These are phyloP conservation scores for Euproctis similis DNA, from an alignment of 2,888 invertebrate species.

Conservation along the genomic window DNA sequence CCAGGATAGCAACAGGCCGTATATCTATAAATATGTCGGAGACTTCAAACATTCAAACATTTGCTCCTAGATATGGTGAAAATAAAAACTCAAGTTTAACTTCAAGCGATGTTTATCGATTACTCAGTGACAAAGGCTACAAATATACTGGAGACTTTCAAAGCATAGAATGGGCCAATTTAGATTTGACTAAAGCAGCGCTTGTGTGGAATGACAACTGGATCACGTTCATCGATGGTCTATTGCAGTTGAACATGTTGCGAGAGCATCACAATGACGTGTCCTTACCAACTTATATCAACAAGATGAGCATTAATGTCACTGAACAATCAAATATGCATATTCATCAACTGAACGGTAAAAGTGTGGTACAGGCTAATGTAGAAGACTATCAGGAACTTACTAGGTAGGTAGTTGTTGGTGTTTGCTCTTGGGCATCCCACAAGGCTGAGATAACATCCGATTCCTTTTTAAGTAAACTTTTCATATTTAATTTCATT, in stretches of 20 bases:
- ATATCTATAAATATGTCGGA: neutral
- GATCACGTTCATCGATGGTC: constrained; percentile 86
- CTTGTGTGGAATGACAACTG: constrained; percentile 82
- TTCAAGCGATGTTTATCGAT: constrained; percentile 28
- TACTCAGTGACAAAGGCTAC: constrained; percentile 14
- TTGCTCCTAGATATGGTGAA: no score
- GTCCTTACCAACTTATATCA: constrained; percentile 74
- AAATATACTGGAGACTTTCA: constrained; percentile 32
- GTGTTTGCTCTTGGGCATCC: no score
- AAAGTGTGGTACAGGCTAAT: constrained; percentile 10
- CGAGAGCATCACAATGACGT: constrained; percentile 75
- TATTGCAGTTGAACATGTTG: constrained; percentile 83
- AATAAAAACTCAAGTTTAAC: constrained; percentile 12
- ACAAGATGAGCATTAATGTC: constrained; percentile 22
- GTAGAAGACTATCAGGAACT: constrained; percentile 9
- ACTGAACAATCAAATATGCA: constrained; percentile 11
- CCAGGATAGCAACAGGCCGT: constrained; percentile 1
- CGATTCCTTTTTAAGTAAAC: no score
- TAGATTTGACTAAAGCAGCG: constrained; percentile 31
- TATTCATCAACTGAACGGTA: neutral
- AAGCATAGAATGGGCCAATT: constrained; percentile 23
- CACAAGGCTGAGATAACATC: no score
- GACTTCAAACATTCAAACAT: no score
- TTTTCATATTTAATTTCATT: no score
- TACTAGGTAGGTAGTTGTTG: constrained; percentile 15